phyloP scores from a whole-genome alignment of 2,113 vertebrate genomes.

The Hippocampus barbouri region DNA sequence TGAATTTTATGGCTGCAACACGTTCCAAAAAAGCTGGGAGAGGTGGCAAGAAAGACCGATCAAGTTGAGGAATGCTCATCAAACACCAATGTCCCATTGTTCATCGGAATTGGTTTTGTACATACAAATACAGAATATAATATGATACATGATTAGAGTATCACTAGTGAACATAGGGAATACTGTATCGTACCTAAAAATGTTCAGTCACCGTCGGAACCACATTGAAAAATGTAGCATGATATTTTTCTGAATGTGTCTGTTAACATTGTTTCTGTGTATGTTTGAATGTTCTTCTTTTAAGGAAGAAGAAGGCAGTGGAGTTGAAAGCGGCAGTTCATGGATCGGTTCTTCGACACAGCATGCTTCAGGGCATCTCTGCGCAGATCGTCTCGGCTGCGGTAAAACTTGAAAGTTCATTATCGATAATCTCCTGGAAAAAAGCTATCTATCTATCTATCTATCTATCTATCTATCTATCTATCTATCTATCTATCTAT shows the following conservation, averaged over 20 bases:
- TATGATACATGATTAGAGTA: too few relatives aligned
- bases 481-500: too few relatives aligned
- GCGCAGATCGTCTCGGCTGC: slow-evolving; percentile 94
- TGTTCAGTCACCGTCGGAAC: neutral
- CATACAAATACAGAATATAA: too few relatives aligned
- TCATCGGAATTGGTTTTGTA: too few relatives aligned
- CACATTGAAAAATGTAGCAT: neutral
- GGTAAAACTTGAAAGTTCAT: slow-evolving; percentile 67
- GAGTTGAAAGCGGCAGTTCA: slow-evolving; percentile 72
- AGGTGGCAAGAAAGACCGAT: too few relatives aligned
- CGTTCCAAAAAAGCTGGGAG: too few relatives aligned
- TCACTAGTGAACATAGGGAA: too few relatives aligned
- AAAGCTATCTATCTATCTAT: too few relatives aligned
- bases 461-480: too few relatives aligned
- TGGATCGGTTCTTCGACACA: slow-evolving; percentile 87
- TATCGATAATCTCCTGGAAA: neutral
- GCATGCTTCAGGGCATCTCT: slow-evolving; percentile 91
- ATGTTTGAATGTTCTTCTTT: slow-evolving; percentile 2
- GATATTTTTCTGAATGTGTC: neutral
- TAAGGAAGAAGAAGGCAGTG: slow-evolving; percentile 63
- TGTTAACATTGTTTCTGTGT: slow-evolving; percentile 11
- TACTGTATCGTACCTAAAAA: neutral
- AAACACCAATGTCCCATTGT: too few relatives aligned
- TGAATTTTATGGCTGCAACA: too few relatives aligned
- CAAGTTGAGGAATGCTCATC: too few relatives aligned